A percentile compares a stretch with the other conserved stretches of the same genome.
phyloP scores from a whole-genome alignment of 2,797 vertebrate species.

The Kryptolebias ocellatus region DNA sequence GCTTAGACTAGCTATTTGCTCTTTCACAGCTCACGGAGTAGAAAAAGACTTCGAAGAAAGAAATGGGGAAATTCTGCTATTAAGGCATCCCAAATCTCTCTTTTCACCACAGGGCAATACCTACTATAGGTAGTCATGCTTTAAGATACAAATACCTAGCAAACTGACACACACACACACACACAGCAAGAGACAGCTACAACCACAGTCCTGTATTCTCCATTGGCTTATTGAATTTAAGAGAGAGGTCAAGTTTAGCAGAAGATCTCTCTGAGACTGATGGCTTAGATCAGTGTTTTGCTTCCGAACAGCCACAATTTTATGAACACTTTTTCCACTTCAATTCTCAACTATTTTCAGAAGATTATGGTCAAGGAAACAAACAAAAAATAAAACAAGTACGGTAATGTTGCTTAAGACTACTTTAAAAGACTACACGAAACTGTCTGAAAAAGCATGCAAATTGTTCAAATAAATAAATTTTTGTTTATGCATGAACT shows the following conservation, averaged over 20 bases:
- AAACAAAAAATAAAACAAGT: too few species aligned
- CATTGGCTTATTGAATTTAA: slow-evolving; percentile 77
- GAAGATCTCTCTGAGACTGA: slow-evolving; percentile 42
- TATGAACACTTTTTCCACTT: too few species aligned
- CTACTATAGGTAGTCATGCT: slow-evolving; percentile 38
- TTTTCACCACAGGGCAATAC: slow-evolving; percentile 59
- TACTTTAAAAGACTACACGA: too few species aligned
- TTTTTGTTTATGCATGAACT: background rate
- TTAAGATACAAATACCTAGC: slow-evolving; percentile 56
- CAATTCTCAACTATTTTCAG: too few species aligned
- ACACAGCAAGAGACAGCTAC: slow-evolving; percentile 17
- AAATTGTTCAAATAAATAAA: background rate
- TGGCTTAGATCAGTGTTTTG: slow-evolving; percentile 5
- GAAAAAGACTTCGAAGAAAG: slow-evolving; percentile 55
- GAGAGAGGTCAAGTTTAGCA: slow-evolving; percentile 47
- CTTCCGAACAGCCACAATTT: too few species aligned
- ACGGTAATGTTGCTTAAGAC: too few species aligned
- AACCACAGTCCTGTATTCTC: slow-evolving; percentile 59
- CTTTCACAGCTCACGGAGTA: slow-evolving; percentile 66
- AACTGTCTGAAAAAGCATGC: background rate
- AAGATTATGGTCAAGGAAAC: too few species aligned
- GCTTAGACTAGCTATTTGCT: slow-evolving; percentile 67
- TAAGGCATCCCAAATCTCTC: slow-evolving; percentile 66
- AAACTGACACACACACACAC: slow-evolving; percentile 37
- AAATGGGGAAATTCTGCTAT: slow-evolving; percentile 67